A percentile compares a stretch with the other conserved stretches of the same genome.
Conservation (phyloP, 2,888 invertebrate species). For the Agrypnus murinus region DNA sequence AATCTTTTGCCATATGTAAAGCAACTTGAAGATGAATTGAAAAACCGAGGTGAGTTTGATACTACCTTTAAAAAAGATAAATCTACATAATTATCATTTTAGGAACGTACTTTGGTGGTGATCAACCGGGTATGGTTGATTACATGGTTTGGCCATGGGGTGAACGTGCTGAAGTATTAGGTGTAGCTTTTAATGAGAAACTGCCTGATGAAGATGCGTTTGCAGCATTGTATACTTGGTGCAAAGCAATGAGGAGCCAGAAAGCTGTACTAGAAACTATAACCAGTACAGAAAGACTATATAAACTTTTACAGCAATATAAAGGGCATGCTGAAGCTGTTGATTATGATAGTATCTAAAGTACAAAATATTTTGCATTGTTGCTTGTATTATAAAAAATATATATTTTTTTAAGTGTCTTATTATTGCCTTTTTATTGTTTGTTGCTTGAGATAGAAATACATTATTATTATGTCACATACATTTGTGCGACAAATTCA, state of each 20-base stretch:
- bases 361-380: too few species aligned
- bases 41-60: conserved; percentile 15
- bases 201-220: conserved; percentile 42
- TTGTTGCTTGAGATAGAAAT: too few species aligned
- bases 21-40: conserved; percentile 18
- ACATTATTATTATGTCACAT: too few species aligned
- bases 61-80: not conserved
- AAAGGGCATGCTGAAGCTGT: not conserved
- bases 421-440: too few species aligned
- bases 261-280: not conserved
- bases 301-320: conserved; percentile 16
- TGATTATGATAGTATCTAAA: conserved; percentile 14
- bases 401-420: too few species aligned
- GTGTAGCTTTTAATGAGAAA: conserved; percentile 58
- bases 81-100: too few species aligned
- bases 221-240: conserved; percentile 31
- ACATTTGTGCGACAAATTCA: too few species aligned
- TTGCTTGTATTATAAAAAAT: too few species aligned
- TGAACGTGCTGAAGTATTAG: conserved; percentile 61
- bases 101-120: conserved; percentile 34
- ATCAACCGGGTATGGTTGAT: conserved; percentile 54
- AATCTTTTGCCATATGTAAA: not conserved
- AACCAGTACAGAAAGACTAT: not conserved
- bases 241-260: conserved; percentile 22
- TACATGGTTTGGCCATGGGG: conserved; percentile 68